These are phyloP conservation scores for Tortricodes alternella DNA, from an alignment of 2,888 invertebrate species.

Conservation along the genomic window DNA sequence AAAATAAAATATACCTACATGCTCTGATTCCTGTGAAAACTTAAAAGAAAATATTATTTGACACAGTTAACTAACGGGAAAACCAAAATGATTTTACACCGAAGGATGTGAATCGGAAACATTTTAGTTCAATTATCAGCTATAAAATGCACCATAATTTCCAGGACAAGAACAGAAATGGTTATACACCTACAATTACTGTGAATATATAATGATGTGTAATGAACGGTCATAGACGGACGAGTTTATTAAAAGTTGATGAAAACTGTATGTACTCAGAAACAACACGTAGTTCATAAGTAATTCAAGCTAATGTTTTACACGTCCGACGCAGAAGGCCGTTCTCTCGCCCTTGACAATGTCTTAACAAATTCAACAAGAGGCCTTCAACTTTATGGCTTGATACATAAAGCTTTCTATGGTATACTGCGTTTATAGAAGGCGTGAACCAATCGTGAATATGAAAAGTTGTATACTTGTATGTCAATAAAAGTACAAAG, in stretches of 20 bases:
- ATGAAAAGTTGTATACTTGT: background rate
- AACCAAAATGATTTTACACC: background rate
- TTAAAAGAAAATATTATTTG: too few species aligned
- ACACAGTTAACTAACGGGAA: background rate
- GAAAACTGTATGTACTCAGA: conserved; percentile 13
- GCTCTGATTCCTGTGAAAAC: too few species aligned
- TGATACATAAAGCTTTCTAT: background rate
- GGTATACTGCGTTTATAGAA: conserved; percentile 5
- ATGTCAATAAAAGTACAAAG: too few species aligned
- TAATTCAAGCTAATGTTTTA: conserved; percentile 28
- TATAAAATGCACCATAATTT: conserved; percentile 14
- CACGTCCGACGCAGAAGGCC: conserved; percentile 18
- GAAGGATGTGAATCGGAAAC: background rate
- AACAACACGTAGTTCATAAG: conserved; percentile 13
- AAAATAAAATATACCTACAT: too few species aligned
- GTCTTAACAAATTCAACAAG: conserved; percentile 26
- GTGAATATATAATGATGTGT: conserved; percentile 24
- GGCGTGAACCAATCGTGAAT: background rate
- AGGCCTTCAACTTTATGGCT: conserved; percentile 26
- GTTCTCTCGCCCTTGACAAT: conserved; percentile 22
- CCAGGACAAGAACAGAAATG: conserved; percentile 4
- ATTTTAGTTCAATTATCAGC: conserved; percentile 3
- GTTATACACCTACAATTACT: conserved; percentile 8
- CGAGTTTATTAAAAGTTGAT: conserved; percentile 8
- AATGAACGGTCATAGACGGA: conserved; percentile 7